These are phyloP conservation scores for Chymomyza costata DNA, from an alignment of 1,140 invertebrate genomes.

Conservation along the genomic window DNA sequence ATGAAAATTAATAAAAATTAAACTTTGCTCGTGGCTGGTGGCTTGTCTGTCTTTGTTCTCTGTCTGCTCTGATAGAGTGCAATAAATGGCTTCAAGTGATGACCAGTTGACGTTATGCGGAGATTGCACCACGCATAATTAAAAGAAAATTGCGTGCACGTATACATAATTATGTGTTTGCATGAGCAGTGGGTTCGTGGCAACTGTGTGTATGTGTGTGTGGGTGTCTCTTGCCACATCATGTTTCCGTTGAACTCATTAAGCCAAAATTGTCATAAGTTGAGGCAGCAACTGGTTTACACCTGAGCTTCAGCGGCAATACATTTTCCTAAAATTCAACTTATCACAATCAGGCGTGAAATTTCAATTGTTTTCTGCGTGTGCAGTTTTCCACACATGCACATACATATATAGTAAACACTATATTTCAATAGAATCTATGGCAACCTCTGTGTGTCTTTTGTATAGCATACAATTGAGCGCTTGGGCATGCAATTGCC, in stretches of 20 bases:
- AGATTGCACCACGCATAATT: slow-evolving; percentile 57
- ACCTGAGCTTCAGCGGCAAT: no score
- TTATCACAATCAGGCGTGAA: no score
- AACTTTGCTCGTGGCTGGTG: slow-evolving; percentile 26
- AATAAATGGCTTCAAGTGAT: slow-evolving; percentile 41
- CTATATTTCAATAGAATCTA: no score
- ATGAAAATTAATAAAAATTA: slow-evolving; percentile 73
- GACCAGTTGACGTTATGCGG: slow-evolving; percentile 49
- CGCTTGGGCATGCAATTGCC: background rate
- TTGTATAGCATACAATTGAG: slow-evolving; percentile 13
- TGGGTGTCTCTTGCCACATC: background rate
- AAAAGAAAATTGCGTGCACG: slow-evolving; percentile 47
- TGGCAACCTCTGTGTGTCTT: slow-evolving; percentile 6
- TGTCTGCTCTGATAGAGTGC: slow-evolving; percentile 12
- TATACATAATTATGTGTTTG: no score
- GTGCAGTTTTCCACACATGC: slow-evolving; percentile 25
- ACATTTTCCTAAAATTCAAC: no score
- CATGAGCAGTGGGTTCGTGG: no score
- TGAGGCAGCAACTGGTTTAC: no score
- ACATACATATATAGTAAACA: no score
- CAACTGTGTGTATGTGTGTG: slow-evolving; percentile 20
- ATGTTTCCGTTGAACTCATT: slow-evolving; percentile 22
- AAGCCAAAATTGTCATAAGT: background rate
- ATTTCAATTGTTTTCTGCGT: slow-evolving; percentile 20
- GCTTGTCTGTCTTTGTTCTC: no score